phyloP scores from a whole-genome alignment of 2,797 vertebrate species.

The Enteromius viviparus region DNA sequence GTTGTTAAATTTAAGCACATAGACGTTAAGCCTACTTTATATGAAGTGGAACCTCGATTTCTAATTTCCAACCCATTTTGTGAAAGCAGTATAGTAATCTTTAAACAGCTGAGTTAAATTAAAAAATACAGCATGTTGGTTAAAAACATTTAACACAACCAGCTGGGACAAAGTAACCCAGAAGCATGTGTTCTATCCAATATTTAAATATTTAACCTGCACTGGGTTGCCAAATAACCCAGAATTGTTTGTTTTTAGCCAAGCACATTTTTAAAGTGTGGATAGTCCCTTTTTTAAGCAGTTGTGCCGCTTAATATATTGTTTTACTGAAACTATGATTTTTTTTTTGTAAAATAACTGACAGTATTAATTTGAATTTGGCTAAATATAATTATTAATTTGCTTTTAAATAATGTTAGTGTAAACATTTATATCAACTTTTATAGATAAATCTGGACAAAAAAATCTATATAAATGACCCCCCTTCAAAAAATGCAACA shows the following conservation, averaged over 20 bases:
- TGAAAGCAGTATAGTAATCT: background rate
- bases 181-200: background rate
- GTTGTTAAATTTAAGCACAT: background rate
- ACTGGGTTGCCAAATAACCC: background rate
- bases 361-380: background rate
- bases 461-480: background rate
- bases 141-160: background rate
- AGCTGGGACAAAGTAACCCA: background rate
- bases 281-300: background rate
- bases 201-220: constrained; percentile 3
- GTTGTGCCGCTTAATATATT: background rate
- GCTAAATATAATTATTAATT: background rate
- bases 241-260: background rate
- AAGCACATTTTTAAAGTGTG: background rate
- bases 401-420: background rate
- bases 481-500: background rate
- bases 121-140: background rate
- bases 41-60: background rate
- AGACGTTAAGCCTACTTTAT: background rate
- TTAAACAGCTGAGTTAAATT: background rate
- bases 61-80: background rate
- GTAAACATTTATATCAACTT: background rate
- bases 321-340: background rate
- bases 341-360: background rate
- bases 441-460: background rate